A percentile compares a stretch with the other conserved stretches of the same genome.
Evolutionary conservation across 2,797 vertebrate species (phyloP).

Genomic region (Enteromius mattozi): DNA sequence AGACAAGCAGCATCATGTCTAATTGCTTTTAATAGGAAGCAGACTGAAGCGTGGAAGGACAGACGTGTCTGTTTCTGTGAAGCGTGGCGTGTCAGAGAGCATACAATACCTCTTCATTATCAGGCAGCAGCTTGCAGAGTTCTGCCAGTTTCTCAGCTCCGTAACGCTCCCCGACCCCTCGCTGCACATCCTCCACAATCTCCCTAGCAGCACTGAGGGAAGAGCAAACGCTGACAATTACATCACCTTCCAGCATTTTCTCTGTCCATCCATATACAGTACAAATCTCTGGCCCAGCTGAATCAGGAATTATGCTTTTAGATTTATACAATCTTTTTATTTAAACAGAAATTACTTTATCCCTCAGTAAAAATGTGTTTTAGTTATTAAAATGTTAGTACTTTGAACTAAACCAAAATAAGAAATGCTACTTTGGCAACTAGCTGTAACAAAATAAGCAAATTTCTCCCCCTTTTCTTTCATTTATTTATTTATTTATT

Average conservation of each 20-base stretch:
- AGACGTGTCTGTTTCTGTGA: slow-evolving; percentile 46
- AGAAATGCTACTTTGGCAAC: background rate
- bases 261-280: background rate
- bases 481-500: no score
- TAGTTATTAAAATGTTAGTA: no score
- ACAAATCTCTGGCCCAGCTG: background rate
- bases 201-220: slow-evolving; percentile 76
- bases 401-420: no score
- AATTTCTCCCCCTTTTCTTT: no score
- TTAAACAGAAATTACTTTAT: background rate
- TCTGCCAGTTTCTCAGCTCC: slow-evolving; percentile 82
- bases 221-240: slow-evolving; percentile 18
- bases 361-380: background rate
- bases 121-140: slow-evolving; percentile 83
- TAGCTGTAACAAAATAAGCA: background rate
- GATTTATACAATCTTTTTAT: background rate
- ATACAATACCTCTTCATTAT: slow-evolving; percentile 81
- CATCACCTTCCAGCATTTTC: slow-evolving; percentile 9
- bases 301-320: background rate
- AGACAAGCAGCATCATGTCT: background rate
- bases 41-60: slow-evolving; percentile 17
- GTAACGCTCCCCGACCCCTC: slow-evolving; percentile 76
- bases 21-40: slow-evolving; percentile 1
- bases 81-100: slow-evolving; percentile 52
- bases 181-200: slow-evolving; percentile 82